These are phyloP conservation scores for Stomatorhinus ivindoensis DNA, from an alignment of 2,113 vertebrate genomes.

Conservation along the genomic window DNA sequence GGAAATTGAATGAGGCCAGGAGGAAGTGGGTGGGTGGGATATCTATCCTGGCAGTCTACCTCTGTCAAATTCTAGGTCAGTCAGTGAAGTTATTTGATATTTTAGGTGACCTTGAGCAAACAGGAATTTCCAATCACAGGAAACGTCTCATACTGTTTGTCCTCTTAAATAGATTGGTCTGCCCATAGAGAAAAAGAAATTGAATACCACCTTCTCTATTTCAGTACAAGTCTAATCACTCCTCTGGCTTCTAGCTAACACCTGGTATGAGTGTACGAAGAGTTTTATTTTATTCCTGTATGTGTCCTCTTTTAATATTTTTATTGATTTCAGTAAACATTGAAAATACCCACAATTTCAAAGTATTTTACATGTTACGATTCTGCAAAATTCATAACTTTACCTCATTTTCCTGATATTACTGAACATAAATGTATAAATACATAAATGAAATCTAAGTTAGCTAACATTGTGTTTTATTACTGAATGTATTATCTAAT, in stretches of 20 bases:
- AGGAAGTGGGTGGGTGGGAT: neutral
- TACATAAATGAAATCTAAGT: neutral
- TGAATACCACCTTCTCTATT: neutral
- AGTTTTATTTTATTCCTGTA: neutral
- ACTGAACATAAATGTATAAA: neutral
- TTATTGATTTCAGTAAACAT: neutral
- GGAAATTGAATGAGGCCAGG: neutral
- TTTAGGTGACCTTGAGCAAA: conserved; percentile 9
- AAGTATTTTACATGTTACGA: neutral
- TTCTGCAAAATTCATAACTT: neutral
- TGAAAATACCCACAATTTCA: neutral
- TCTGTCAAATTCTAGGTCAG: neutral
- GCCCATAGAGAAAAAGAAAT: neutral
- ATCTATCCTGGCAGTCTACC: neutral
- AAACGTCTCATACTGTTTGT: neutral
- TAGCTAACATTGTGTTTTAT: neutral
- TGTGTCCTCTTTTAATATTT: neutral
- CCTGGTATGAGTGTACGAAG: neutral
- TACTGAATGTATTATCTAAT: neutral
- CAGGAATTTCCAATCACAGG: neutral
- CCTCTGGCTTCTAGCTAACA: neutral
- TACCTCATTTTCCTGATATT: neutral
- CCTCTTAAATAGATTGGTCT: neutral
- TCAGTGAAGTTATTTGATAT: conserved; percentile 15
- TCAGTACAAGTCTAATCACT: neutral